Evolutionary conservation across 2,797 vertebrate species (phyloP).

Genomic region (Sciurus vulgaris): DNA sequence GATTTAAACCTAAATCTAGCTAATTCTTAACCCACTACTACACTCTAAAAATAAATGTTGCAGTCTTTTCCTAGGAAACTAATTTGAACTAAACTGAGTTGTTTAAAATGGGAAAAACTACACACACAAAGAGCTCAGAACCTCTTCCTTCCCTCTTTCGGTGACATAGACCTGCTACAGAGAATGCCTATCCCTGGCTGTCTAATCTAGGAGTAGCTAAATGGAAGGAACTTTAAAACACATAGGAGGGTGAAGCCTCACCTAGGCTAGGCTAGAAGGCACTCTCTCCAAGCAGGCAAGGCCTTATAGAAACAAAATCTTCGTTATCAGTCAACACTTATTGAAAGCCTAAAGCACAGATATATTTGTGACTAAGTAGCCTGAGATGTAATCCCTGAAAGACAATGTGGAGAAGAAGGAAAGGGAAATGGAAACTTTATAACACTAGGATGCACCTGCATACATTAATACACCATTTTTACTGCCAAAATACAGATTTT

Average conservation of each 20-base stretch:
- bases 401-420: not conserved
- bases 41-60: not conserved
- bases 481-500: not conserved
- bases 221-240: not conserved
- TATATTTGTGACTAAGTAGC: too few species aligned
- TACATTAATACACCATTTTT: not conserved
- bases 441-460: not conserved
- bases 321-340: not conserved
- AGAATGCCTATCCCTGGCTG: not conserved
- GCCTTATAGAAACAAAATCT: not conserved
- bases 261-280: accelerated
- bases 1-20: not conserved
- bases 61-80: not conserved
- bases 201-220: not conserved
- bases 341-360: not conserved
- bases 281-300: not conserved
- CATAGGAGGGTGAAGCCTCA: not conserved
- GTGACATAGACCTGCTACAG: not conserved
- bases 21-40: not conserved
- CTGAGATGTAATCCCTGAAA: not conserved
- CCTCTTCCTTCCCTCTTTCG: not conserved
- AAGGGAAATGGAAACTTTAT: not conserved
- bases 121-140: not conserved
- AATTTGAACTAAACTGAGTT: not conserved
- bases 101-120: not conserved